phyloP scores from a whole-genome alignment of 2,113 vertebrate genomes.

The Paracanthobrama guichenoti region DNA sequence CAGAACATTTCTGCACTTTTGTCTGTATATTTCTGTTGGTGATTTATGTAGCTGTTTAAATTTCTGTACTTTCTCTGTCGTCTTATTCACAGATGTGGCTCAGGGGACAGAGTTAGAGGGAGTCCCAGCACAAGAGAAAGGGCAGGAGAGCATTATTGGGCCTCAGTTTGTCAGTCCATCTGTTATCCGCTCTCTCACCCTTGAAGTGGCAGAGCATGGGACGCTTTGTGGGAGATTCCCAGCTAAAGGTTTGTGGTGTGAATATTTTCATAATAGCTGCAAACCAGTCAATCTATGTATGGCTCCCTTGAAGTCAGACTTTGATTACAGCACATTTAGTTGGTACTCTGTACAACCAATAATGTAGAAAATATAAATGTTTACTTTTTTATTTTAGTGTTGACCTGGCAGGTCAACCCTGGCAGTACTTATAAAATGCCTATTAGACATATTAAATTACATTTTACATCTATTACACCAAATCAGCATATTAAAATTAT shows the following conservation, averaged over 20 bases:
- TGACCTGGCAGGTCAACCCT: neutral
- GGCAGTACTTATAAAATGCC: neutral
- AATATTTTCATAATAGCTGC: neutral
- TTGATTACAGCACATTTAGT: neutral
- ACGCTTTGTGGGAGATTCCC: conserved; percentile 73
- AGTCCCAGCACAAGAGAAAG: conserved; percentile 80
- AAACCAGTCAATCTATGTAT: neutral
- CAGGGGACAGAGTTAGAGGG: conserved; percentile 66
- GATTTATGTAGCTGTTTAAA: neutral
- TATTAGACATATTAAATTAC: neutral
- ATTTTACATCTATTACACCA: no score
- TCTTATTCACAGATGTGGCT: conserved; percentile 57
- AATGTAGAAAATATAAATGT: neutral
- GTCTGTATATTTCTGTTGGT: neutral
- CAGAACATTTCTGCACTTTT: neutral
- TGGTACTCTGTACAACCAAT: neutral
- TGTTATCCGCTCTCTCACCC: conserved; percentile 88
- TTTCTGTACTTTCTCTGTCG: conserved; percentile 2
- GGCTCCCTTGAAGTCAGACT: neutral
- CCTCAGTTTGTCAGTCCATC: conserved; percentile 96
- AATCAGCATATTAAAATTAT: no score
- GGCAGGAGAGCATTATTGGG: conserved; percentile 88
- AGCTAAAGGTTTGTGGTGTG: conserved; percentile 65
- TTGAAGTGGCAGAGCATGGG: conserved; percentile 84
- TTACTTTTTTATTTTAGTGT: neutral